Percentiles rank a stretch among this genome's conserved stretches.
These are phyloP conservation scores for Aphelinus certus DNA, from an alignment of 1,140 invertebrate species.

Conservation along the genomic window DNA sequence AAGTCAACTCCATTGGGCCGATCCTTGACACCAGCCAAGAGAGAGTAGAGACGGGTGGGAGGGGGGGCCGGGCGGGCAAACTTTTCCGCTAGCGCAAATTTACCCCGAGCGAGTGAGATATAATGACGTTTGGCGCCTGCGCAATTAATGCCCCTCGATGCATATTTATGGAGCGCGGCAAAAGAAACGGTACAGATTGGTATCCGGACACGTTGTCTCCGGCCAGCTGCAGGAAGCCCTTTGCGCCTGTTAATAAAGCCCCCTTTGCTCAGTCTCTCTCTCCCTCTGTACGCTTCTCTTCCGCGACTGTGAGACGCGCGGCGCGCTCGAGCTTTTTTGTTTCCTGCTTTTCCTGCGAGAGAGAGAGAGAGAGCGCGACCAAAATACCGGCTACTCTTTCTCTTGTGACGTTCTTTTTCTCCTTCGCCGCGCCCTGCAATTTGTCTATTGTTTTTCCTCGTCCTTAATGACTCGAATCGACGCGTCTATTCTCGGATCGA, in stretches of 20 bases:
- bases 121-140: slow-evolving; percentile 31
- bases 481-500: too few relatives aligned
- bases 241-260: slow-evolving; percentile 27
- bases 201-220: slow-evolving; percentile 48
- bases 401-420: too few relatives aligned
- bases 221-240: slow-evolving; percentile 35
- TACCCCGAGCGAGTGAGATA: not conserved
- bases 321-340: not conserved
- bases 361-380: too few relatives aligned
- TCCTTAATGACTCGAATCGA: not conserved
- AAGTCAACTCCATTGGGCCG: too few relatives aligned
- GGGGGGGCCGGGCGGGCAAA: not conserved
- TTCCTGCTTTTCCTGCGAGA: not conserved
- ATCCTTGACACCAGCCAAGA: too few relatives aligned
- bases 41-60: too few relatives aligned
- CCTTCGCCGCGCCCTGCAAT: not conserved
- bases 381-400: too few relatives aligned
- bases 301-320: not conserved
- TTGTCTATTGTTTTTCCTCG: slow-evolving; percentile 2
- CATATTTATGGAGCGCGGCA: slow-evolving; percentile 51
- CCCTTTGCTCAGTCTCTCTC: not conserved
- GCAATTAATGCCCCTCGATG: slow-evolving; percentile 45
- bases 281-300: not conserved
- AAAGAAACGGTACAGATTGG: slow-evolving; percentile 59
- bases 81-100: slow-evolving; percentile 20